A percentile compares a stretch with the other conserved stretches of the same genome.
These are phyloP conservation scores for Aphrocallistes beatrix DNA, from an alignment of 37 sponge, comb jelly and placozoan genomes.

Conservation along the genomic window DNA sequence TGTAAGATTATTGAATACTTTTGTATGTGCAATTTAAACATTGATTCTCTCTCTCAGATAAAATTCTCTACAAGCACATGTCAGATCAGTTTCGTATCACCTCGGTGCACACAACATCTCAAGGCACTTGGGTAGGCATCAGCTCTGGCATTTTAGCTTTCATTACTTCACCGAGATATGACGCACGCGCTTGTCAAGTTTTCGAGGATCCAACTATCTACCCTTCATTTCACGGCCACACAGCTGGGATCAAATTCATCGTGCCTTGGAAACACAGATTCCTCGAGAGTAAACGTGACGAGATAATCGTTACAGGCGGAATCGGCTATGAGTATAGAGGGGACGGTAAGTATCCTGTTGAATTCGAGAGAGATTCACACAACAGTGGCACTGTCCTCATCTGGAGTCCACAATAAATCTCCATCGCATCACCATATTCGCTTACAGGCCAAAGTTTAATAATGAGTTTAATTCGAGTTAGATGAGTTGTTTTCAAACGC, in stretches of 20 bases:
- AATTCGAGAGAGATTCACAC: slow-evolving; percentile 14
- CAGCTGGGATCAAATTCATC: not conserved
- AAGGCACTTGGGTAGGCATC: slow-evolving; percentile 1
- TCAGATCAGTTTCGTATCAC: slow-evolving; percentile 12
- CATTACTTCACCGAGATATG: not conserved
- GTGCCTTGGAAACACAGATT: slow-evolving; percentile 9
- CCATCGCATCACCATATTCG: not conserved
- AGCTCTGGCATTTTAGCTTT: not conserved
- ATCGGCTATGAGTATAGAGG: slow-evolving; percentile 6
- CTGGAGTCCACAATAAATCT: not conserved
- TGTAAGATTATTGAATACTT: not conserved
- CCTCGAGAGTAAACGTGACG: not conserved
- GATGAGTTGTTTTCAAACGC: no score
- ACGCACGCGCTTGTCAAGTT: not conserved
- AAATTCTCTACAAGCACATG: slow-evolving; percentile 7
- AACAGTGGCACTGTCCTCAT: not conserved
- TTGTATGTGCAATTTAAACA: not conserved
- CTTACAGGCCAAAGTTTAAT: not conserved
- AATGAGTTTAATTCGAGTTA: slow-evolving; percentile 16
- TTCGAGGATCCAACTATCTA: not conserved
- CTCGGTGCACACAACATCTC: not conserved
- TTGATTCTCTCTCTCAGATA: not conserved
- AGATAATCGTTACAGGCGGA: not conserved
- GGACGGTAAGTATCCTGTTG: not conserved
- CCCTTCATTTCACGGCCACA: not conserved